Base-by-base conservation (phyloP, 2,797 vertebrate genomes). In the Petrocephalus sullivani region DNA sequence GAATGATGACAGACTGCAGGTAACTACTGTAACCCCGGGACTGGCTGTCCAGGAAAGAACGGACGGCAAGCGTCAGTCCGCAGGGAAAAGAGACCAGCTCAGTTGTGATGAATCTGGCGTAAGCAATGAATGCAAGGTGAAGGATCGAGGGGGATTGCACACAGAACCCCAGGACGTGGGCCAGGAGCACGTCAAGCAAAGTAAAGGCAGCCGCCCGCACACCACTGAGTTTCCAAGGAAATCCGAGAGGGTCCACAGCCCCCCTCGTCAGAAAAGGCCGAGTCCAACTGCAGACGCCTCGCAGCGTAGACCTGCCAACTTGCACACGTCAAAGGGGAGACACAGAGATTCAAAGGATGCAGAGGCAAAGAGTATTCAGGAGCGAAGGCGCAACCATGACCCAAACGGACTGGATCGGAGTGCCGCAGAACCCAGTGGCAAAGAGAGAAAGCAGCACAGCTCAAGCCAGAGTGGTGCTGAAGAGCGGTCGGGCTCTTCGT, bases 121-220 rank as follows among this genome's bases (percentile, higher is more conserved):
- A 4, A 90, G n/a, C 19, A 92, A 92, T 93, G 92, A 95, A 54
- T 54, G 89, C 90, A 60, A 90, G 53, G 92, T 93, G 82, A 91
- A 89, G 89, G 89, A 90, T 61, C 86, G 67, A 91, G 95, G 95
- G 90, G 93, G 92, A 90, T 89, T 23, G 4, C 21, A 91, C 60
- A 93, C 90, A 91, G 93, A 93, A 51, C 89, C 93, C 60, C 96
- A 93, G 92, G 91, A 92, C 19, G 78, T 91, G 1, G 93, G 91
- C 67, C 95, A 93, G 93, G 90, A 94, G 85, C 94, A 95, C 87
- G 94, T 92, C 87, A 94, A 91, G 28, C 85, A 89, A 21, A 89
- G 89, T 86, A 93, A 92, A 91, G 92, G 83, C 85, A 91, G 78
- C 71, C 88, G 21, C 71, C 81, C 89, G 57, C 89, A 58, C 46